Base-by-base conservation (phyloP, 1,140 invertebrate species). In the Lasioglossum baleicum region DNA sequence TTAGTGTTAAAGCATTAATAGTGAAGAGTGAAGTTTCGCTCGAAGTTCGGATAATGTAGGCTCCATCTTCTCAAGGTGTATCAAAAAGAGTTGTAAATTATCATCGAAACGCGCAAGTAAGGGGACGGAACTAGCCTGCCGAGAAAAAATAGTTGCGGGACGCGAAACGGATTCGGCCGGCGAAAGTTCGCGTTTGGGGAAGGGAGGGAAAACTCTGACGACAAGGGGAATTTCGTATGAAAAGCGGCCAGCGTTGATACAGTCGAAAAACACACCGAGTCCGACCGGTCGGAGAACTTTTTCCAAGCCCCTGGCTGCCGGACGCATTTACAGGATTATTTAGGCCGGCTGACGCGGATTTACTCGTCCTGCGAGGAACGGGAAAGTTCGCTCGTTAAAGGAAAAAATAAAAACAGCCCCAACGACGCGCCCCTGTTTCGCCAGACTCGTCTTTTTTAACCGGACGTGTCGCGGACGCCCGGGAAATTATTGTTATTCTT, bases 361-460 rank as follows among this genome's bases (percentile, higher is more conserved):
- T 75, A 40, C 31, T 53, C 73, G 63, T 17, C 31, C 48, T 8
- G 35, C 13, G 44, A 26, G 44, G n/a, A 15, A 51, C 44, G 48
- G 15, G 44, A 64, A 75, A 75, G 44, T 75, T 75, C 8, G 44
- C 48, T 56, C 44, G 63, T 75, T 66, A 60, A 60, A 63, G 22
- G 65, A 53, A 26, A 51, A 13, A 13, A 11, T 10, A 8, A 15
- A 17, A 10, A 5, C 48, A n/a, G 17, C 20, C 7, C 42, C 5
- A 44, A 4, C n/a, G 31, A 58, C 11, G 0, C 48, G 51, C 5
- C 3, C n/a, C 40, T 26, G 20, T 44, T 72, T 44, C 26, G 22
- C n/a, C 8, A 5, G 2, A 20, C 26, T 26, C 56, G 8, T 5
- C n/a, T 4, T 22, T 58, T 17, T 17, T 17, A 17, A 31, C 26